Evolutionary conservation across 1,140 invertebrate genomes (phyloP).

Genomic region (Scaptomyza montana): DNA sequence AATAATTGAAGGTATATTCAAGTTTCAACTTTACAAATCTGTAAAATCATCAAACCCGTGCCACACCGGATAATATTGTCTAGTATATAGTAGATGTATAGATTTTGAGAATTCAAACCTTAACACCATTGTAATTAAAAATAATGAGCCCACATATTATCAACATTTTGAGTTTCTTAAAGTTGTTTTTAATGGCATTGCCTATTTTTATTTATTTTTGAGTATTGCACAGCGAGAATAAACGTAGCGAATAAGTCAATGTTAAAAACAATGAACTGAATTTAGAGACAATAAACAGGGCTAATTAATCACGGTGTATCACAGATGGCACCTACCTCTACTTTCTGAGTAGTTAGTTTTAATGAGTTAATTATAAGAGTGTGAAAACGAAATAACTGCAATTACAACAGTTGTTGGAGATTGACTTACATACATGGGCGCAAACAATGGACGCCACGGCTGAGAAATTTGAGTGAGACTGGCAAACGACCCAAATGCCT

Average conservation of each 20-base stretch:
- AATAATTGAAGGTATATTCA: too few relatives aligned
- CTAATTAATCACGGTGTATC: background rate
- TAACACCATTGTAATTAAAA: too few relatives aligned
- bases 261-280: too few relatives aligned
- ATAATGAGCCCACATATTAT: background rate
- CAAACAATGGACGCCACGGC: background rate
- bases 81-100: too few relatives aligned
- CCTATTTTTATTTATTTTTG: background rate
- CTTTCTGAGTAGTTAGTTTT: background rate
- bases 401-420: slow-evolving; percentile 48
- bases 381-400: slow-evolving; percentile 18
- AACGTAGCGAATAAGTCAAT: too few relatives aligned
- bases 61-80: too few relatives aligned
- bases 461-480: slow-evolving; percentile 15
- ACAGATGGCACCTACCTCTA: background rate
- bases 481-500: slow-evolving; percentile 35
- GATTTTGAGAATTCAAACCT: too few relatives aligned
- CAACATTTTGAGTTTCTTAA: background rate
- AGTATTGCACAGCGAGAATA: background rate
- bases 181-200: background rate
- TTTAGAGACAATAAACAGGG: background rate
- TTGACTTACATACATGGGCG: slow-evolving; percentile 1
- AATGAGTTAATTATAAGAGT: background rate
- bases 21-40: too few relatives aligned
- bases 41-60: too few relatives aligned